Evolutionary conservation across 2,797 vertebrate species (phyloP).

Genomic region (Cichlasoma orientale): DNA sequence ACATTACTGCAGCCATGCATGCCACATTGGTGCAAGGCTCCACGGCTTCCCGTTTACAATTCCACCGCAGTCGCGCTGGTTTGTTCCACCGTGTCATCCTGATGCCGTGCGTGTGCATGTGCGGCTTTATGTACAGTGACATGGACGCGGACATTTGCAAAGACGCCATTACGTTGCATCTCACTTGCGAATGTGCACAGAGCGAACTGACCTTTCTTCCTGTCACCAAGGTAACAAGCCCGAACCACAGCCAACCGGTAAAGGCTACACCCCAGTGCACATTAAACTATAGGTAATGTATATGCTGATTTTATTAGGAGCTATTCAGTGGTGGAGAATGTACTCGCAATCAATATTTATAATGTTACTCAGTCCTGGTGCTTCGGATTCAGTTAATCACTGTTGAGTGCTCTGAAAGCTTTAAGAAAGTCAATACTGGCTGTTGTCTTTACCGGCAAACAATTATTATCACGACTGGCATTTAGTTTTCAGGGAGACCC

Average conservation of each 20-base stretch:
- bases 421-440: conserved; percentile 53
- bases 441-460: conserved; percentile 48
- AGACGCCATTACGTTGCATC: conserved; percentile 14
- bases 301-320: conserved; percentile 59
- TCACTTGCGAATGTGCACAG: neutral
- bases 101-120: conserved; percentile 21
- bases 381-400: conserved; percentile 62
- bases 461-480: conserved; percentile 40
- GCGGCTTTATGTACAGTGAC: conserved; percentile 21
- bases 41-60: neutral
- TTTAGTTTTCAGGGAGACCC: conserved; percentile 1
- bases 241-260: conserved; percentile 34
- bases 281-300: conserved; percentile 48
- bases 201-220: conserved; percentile 63
- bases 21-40: neutral
- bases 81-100: conserved; percentile 29
- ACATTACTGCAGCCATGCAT: conserved; percentile 19
- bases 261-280: conserved; percentile 7
- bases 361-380: conserved; percentile 45
- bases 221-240: conserved; percentile 75
- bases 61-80: neutral
- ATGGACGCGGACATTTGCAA: conserved; percentile 10
- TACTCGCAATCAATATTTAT: conserved; percentile 70
- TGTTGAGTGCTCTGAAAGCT: conserved; percentile 68
- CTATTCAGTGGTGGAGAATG: conserved; percentile 37